Evolutionary conservation across 2,113 vertebrate species (phyloP).

Genomic region (Elaphurus davidianus): DNA sequence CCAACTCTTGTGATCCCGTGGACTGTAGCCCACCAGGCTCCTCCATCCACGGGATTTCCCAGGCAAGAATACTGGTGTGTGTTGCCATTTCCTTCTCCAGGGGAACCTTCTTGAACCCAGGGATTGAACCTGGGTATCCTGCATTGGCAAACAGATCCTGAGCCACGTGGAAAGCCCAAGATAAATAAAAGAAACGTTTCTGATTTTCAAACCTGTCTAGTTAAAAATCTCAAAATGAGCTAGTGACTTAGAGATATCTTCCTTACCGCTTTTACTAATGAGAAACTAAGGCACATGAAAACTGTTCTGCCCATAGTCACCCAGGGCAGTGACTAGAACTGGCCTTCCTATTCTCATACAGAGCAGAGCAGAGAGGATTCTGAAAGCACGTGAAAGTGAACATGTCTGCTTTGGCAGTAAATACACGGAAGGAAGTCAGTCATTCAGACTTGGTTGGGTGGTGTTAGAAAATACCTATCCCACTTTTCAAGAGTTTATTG

Average conservation of each 20-base stretch:
- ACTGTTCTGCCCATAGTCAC: not conserved
- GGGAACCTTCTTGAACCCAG: not conserved
- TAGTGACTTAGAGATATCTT: not conserved
- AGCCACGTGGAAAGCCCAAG: not conserved
- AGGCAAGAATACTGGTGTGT: not conserved
- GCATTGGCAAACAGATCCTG: not conserved
- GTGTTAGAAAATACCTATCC: not conserved
- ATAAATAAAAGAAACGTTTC: not conserved
- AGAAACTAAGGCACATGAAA: not conserved
- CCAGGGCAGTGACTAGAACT: accelerated
- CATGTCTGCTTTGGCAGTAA: not conserved
- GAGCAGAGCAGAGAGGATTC: not conserved
- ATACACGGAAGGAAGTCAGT: accelerated
- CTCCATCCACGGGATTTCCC: not conserved
- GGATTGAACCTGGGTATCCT: not conserved
- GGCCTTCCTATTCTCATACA: too few relatives aligned
- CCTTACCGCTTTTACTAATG: not conserved
- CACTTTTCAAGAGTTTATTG: not conserved
- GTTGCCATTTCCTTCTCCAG: not conserved
- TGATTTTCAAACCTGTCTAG: not conserved
- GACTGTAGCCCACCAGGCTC: not conserved
- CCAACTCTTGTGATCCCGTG: not conserved
- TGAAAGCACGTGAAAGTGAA: not conserved
- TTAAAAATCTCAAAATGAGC: not conserved
- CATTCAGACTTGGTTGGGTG: not conserved